These are phyloP conservation scores for Drosophila bocqueti DNA, from an alignment of 1,140 invertebrate species.

Conservation along the genomic window DNA sequence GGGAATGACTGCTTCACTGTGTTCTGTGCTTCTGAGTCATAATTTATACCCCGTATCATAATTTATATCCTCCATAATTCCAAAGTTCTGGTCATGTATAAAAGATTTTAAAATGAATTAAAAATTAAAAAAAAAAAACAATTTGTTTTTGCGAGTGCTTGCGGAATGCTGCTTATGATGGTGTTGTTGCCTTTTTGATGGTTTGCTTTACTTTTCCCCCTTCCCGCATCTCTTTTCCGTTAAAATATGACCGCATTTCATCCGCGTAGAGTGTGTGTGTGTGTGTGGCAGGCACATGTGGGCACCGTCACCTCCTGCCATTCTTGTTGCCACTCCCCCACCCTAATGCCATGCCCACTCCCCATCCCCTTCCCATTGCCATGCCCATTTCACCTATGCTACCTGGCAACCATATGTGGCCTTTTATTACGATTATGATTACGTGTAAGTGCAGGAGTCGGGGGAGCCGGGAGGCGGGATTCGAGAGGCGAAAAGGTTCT, in stretches of 20 bases:
- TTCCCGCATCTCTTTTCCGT: neutral
- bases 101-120: neutral
- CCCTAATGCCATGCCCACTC: neutral
- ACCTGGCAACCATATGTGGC: conserved; percentile 69
- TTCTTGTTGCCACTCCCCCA: neutral
- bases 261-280: conserved; percentile 11
- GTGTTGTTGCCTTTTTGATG: conserved; percentile 40
- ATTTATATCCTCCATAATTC: too few species aligned
- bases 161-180: conserved; percentile 43
- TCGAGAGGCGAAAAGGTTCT: neutral
- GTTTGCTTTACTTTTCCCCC: conserved; percentile 17
- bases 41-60: too few species aligned
- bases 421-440: conserved; percentile 80
- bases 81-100: too few species aligned
- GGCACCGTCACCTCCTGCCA: conserved; percentile 19
- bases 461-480: neutral
- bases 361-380: neutral
- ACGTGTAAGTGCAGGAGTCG: conserved; percentile 68
- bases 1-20: too few species aligned
- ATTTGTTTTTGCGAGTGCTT: neutral
- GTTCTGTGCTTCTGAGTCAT: too few species aligned
- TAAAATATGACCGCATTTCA: conserved; percentile 76
- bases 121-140: neutral
- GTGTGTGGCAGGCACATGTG: conserved; percentile 47
- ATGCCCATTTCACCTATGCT: conserved; percentile 25